Conservation (phyloP, 37 sponge, comb jelly and placozoan species). For the Eunapius fragilis region DNA sequence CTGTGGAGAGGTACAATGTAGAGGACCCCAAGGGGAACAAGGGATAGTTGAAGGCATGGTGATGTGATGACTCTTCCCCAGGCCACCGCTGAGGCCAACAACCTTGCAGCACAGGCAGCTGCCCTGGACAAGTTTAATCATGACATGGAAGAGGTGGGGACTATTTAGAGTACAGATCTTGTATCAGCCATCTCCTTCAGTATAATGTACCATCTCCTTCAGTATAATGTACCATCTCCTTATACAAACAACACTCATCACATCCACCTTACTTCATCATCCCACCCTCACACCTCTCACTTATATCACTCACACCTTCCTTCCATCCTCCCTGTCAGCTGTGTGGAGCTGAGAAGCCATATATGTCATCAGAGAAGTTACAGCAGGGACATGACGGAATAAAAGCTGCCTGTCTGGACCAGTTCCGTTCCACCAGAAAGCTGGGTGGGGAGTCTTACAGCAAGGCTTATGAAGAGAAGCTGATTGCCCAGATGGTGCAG, state of each 20-base stretch:
- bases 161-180: too few relatives aligned
- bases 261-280: neutral
- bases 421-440: constrained; percentile 79
- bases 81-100: constrained; percentile 99
- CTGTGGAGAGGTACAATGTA: too few relatives aligned
- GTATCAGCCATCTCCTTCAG: too few relatives aligned
- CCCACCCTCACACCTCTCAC: neutral
- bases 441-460: constrained; percentile 90
- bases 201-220: too few relatives aligned
- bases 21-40: neutral
- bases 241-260: too few relatives aligned
- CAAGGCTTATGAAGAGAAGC: constrained; percentile 65
- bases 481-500: constrained; percentile 80
- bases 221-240: too few relatives aligned
- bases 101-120: constrained; percentile 82
- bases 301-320: neutral
- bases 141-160: constrained; percentile 88
- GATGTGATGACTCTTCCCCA: constrained; percentile 12
- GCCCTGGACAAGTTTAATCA: constrained; percentile 83
- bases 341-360: constrained; percentile 92
- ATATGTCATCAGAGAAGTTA: constrained; percentile 80
- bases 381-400: constrained; percentile 53
- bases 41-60: too few relatives aligned
- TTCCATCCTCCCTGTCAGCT: constrained; percentile 42
- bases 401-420: constrained; percentile 54